These are phyloP conservation scores for Lagocephalus sceleratus DNA, from an alignment of 2,797 vertebrate species.

Conservation along the genomic window DNA sequence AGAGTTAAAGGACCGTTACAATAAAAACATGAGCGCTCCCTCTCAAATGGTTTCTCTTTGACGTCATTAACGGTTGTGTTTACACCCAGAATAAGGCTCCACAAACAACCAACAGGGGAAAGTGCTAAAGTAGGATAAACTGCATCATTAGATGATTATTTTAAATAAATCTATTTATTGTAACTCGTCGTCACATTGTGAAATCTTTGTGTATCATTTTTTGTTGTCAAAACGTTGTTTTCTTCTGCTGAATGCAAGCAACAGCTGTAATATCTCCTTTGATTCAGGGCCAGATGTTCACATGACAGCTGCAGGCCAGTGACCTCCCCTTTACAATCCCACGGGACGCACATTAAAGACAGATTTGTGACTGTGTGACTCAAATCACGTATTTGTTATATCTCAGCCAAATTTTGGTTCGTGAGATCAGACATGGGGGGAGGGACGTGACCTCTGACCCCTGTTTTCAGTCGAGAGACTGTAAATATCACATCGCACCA, in stretches of 20 bases:
- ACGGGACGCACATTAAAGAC: slow-evolving; percentile 2
- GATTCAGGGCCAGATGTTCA: slow-evolving; percentile 4
- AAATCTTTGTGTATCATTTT: no score
- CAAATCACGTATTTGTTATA: slow-evolving; percentile 12
- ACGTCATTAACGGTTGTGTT: no score
- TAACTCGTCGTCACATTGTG: no score
- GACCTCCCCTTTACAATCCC: slow-evolving; percentile 5
- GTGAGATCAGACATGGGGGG: slow-evolving; percentile 13
- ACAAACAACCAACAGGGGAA: no score
- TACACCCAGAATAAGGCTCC: no score
- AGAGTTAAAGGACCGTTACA: background rate
- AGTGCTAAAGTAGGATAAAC: no score
- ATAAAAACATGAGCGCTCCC: no score
- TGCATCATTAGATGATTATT: no score
- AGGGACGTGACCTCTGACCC: slow-evolving; percentile 10
- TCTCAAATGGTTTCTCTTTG: no score
- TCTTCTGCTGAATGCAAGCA: background rate
- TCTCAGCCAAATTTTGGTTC: slow-evolving; percentile 16
- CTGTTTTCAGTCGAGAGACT: slow-evolving; percentile 4
- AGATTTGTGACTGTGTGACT: background rate
- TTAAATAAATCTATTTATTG: no score
- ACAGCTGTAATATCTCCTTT: background rate
- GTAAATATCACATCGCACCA: background rate
- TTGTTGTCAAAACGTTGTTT: no score
- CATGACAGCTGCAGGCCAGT: slow-evolving; percentile 26